A percentile compares a stretch with the other conserved stretches of the same genome.
Evolutionary conservation across 2,797 vertebrate genomes (phyloP).

Genomic region (Momotus momota): DNA sequence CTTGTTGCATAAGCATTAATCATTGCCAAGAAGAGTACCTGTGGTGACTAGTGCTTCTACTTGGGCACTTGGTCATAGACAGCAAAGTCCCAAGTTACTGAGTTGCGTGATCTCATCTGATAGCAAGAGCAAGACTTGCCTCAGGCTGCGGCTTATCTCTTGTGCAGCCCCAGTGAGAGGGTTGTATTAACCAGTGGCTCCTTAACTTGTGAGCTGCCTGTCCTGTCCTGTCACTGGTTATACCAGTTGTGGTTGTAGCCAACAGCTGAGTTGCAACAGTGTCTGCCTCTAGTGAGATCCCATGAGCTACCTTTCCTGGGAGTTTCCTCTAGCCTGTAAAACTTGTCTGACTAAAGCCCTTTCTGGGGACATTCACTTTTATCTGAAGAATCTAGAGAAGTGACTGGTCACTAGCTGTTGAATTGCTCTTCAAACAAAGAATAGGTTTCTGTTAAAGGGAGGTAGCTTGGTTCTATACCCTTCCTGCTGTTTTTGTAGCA

Average conservation of each 20-base stretch:
- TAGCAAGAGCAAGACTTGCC: background rate
- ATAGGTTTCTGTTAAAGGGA: background rate
- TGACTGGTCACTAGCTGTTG: background rate
- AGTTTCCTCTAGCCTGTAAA: background rate
- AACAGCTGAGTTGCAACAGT: background rate
- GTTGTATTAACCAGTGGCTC: accelerated
- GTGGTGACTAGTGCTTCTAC: background rate
- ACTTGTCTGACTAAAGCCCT: background rate
- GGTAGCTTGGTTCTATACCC: background rate
- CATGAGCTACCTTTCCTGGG: accelerated
- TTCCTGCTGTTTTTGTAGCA: background rate
- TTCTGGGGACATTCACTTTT: background rate
- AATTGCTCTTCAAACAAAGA: background rate
- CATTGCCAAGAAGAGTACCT: background rate
- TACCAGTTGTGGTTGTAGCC: background rate
- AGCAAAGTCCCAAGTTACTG: background rate
- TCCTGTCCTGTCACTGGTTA: background rate
- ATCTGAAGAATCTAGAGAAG: background rate
- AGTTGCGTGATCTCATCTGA: background rate
- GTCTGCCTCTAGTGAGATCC: background rate
- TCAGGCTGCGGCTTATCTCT: background rate
- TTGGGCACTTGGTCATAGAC: background rate
- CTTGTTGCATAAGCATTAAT: background rate
- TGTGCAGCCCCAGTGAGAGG: background rate
- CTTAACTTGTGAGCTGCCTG: background rate